Evolutionary conservation across 2,113 vertebrate genomes (phyloP).

Genomic region (Leucoraja erinaceus): DNA sequence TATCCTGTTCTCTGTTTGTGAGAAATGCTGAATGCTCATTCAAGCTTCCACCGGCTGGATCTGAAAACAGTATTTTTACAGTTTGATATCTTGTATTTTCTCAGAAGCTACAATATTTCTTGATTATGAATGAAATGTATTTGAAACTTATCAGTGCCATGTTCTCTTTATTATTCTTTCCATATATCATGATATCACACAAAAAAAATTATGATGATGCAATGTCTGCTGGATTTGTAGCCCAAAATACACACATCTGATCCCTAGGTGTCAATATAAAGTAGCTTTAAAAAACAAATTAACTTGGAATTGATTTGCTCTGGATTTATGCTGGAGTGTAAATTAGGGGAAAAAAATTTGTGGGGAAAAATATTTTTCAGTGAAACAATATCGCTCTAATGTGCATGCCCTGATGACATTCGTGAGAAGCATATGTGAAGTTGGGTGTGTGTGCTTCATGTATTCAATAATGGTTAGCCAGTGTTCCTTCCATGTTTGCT

Average conservation of each 20-base stretch:
- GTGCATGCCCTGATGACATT: not conserved
- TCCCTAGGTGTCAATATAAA: not conserved
- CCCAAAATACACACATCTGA: not conserved
- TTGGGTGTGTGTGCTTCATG: not conserved
- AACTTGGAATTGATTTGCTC: not conserved
- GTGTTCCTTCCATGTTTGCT: not conserved
- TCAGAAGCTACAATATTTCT: not conserved
- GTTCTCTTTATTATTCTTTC: not conserved
- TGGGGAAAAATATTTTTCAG: not conserved
- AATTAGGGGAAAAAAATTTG: not conserved
- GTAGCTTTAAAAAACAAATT: not conserved
- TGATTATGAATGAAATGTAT: not conserved
- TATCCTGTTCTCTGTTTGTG: not conserved
- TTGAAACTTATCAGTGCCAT: not conserved
- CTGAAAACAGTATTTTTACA: not conserved
- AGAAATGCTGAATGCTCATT: not conserved
- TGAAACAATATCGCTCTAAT: not conserved
- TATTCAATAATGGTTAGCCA: not conserved
- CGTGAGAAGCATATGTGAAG: not conserved
- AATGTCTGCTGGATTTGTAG: not conserved
- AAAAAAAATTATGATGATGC: not conserved
- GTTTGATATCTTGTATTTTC: not conserved
- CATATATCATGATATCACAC: not conserved
- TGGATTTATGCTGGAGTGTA: not conserved
- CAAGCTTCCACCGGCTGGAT: not conserved